These are phyloP conservation scores for Drosophila melanosoma DNA, from an alignment of 2,888 invertebrate species.

Conservation along the genomic window DNA sequence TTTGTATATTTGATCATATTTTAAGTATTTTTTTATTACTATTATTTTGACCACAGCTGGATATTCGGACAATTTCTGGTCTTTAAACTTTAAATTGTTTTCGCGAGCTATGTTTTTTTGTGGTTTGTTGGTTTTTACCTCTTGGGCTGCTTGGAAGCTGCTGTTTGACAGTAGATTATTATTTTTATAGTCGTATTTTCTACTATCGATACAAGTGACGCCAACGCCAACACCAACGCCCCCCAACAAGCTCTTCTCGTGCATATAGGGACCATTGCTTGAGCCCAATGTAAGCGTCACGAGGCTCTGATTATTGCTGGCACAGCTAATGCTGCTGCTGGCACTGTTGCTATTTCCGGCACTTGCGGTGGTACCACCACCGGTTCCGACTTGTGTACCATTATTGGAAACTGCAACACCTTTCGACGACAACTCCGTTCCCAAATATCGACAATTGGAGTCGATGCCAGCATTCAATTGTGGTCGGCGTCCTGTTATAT, in stretches of 20 bases:
- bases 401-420: conserved; percentile 21
- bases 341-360: neutral
- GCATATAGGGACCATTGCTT: conserved; percentile 51
- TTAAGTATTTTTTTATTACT: neutral
- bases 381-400: conserved; percentile 11
- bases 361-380: neutral
- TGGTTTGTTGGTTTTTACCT: conserved; percentile 61
- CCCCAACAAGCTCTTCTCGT: conserved; percentile 59
- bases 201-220: conserved; percentile 73
- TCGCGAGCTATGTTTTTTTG: neutral
- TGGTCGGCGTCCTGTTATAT: conserved; percentile 48
- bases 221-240: conserved; percentile 24
- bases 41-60: neutral
- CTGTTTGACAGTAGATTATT: conserved; percentile 73
- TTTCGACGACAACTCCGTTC: conserved; percentile 33
- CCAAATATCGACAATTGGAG: conserved; percentile 47
- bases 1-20: neutral
- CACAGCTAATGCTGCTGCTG: conserved; percentile 24
- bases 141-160: conserved; percentile 72
- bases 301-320: conserved; percentile 40
- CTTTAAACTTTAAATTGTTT: neutral
- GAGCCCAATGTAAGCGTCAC: conserved; percentile 53
- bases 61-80: neutral
- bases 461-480: conserved; percentile 45
- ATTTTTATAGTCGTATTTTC: conserved; percentile 79